Percentiles rank a stretch among this genome's conserved stretches.
phyloP scores from a whole-genome alignment of 1,140 invertebrate species.

The Lithobius niger region DNA sequence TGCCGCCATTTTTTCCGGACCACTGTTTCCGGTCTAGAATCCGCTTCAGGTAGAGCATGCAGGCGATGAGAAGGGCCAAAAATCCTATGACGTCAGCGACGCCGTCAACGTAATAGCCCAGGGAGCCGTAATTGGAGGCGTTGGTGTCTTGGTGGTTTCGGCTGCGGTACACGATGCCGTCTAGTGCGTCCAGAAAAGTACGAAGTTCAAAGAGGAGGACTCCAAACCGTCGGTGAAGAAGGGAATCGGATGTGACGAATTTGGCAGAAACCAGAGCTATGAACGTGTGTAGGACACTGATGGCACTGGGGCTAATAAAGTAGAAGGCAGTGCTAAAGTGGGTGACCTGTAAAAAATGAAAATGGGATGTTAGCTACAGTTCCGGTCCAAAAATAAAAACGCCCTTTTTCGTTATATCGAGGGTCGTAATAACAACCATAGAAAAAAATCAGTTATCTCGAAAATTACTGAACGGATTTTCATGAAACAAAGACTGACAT shows the following conservation, averaged over 20 bases:
- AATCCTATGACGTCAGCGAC: slow-evolving; percentile 27
- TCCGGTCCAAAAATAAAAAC: too few relatives aligned
- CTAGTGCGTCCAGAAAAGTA: slow-evolving; percentile 61
- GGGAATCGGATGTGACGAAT: slow-evolving; percentile 48
- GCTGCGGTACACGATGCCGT: slow-evolving; percentile 58
- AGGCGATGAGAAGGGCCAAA: slow-evolving; percentile 36
- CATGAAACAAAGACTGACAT: too few relatives aligned
- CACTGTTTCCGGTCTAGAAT: not conserved
- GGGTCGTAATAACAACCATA: too few relatives aligned
- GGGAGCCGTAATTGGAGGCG: slow-evolving; percentile 47
- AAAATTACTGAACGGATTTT: too few relatives aligned
- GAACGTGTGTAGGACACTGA: slow-evolving; percentile 56
- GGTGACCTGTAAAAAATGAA: slow-evolving; percentile 10
- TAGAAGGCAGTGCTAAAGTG: slow-evolving; percentile 44
- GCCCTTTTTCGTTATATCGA: too few relatives aligned
- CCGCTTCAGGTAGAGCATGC: slow-evolving; percentile 17
- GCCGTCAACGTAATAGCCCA: slow-evolving; percentile 50
- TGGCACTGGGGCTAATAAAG: slow-evolving; percentile 60
- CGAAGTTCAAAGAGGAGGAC: slow-evolving; percentile 57
- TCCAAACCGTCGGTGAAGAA: slow-evolving; percentile 48
- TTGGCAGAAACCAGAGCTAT: slow-evolving; percentile 52
- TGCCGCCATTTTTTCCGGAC: too few relatives aligned
- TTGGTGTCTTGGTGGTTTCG: slow-evolving; percentile 28
- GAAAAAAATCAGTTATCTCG: too few relatives aligned
- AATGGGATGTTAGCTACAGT: too few relatives aligned